Percentiles rank a stretch among this genome's conserved stretches.
Conservation (phyloP, 1,140 invertebrate genomes). For the Antheraea mylitta region DNA sequence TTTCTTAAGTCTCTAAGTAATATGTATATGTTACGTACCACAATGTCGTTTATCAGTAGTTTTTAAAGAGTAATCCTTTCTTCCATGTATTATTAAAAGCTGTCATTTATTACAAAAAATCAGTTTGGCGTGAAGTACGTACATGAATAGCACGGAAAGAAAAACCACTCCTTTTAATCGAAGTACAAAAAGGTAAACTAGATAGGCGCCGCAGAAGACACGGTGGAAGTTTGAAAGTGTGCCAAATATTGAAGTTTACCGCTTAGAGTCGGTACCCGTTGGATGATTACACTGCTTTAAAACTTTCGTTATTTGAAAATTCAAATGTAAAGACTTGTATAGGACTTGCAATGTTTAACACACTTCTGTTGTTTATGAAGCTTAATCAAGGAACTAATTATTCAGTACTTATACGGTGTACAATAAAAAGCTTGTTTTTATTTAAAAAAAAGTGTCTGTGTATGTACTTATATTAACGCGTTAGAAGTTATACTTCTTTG, state of each 20-base stretch:
- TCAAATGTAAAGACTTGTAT: not conserved
- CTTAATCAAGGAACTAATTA: constrained; percentile 3
- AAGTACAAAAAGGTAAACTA: constrained; percentile 42
- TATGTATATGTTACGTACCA: no score
- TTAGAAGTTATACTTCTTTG: no score
- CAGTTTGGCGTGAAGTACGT: no score
- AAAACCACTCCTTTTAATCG: constrained; percentile 47
- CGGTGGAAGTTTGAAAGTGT: constrained; percentile 48
- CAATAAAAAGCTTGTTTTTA: not conserved
- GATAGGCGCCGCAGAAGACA: constrained; percentile 26
- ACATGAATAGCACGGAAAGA: constrained; percentile 39
- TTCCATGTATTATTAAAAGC: no score
- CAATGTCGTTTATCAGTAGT: no score
- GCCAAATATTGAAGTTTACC: constrained; percentile 56
- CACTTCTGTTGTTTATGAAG: not conserved
- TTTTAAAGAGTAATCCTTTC: no score
- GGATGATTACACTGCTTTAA: constrained; percentile 44
- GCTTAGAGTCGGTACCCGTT: constrained; percentile 26
- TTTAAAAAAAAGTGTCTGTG: no score
- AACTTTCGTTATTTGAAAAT: constrained; percentile 25
- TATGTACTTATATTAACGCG: no score
- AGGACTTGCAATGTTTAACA: not conserved
- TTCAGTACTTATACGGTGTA: not conserved
- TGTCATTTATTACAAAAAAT: no score
- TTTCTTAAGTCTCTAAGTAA: no score